Conservation (phyloP, 37 sponge, comb jelly and placozoan species). For the Theonella swinhoei region DNA sequence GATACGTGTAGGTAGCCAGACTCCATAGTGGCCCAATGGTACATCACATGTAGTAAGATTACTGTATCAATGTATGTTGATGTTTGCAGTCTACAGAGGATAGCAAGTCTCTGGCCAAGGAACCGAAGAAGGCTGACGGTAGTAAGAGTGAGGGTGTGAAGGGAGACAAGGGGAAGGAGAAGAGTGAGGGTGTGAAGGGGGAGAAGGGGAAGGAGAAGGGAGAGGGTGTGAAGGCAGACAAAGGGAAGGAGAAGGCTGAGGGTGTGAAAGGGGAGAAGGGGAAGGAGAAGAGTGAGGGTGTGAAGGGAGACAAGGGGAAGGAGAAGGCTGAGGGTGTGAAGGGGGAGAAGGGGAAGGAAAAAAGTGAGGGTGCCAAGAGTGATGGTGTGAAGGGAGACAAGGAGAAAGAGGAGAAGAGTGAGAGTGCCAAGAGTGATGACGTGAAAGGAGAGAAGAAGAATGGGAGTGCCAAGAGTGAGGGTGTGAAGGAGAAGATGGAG, state of each 20-base stretch:
- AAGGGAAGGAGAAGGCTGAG: not conserved
- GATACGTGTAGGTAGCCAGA: no score
- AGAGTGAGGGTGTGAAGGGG: no score
- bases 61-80: not conserved
- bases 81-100: not conserved
- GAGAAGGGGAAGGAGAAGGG: no score
- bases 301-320: not conserved
- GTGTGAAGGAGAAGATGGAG: slow-evolving; percentile 11
- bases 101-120: not conserved
- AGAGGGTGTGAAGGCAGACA: not conserved
- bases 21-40: no score
- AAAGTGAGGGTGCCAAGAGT: not conserved
- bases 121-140: not conserved
- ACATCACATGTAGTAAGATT: no score
- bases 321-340: not conserved
- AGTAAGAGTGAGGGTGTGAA: not conserved
- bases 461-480: not conserved
- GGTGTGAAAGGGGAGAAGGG: not conserved
- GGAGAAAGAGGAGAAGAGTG: not conserved
- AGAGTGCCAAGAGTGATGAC: not conserved
- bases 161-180: slow-evolving; percentile 7
- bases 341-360: not conserved
- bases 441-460: not conserved
- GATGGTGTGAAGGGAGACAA: not conserved
- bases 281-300: not conserved